Conservation (phyloP, 2,113 vertebrate genomes). For the Scalopus aquaticus region DNA sequence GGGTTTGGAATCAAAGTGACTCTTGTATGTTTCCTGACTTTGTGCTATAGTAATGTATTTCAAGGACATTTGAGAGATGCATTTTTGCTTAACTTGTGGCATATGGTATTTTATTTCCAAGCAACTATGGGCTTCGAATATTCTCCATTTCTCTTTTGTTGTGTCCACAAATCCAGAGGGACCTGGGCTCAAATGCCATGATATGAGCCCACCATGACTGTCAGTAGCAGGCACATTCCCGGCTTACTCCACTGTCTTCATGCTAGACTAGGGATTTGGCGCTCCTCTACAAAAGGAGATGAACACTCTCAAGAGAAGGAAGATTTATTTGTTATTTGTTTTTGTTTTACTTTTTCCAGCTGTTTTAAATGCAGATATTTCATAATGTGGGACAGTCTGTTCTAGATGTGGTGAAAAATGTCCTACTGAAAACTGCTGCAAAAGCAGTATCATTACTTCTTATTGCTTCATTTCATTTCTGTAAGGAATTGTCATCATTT, state of each 20-base stretch:
- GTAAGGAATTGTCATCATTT: neutral
- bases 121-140: neutral
- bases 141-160: neutral
- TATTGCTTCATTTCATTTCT: neutral
- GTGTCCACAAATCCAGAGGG: neutral
- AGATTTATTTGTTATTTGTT: neutral
- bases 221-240: neutral
- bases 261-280: neutral
- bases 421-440: neutral
- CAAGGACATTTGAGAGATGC: conserved; percentile 20
- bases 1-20: conserved; percentile 30
- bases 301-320: neutral
- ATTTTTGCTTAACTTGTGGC: conserved; percentile 47
- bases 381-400: neutral
- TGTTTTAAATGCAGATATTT: neutral
- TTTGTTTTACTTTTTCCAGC: neutral
- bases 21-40: conserved; percentile 17
- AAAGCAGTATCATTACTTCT: neutral
- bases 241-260: neutral
- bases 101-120: conserved; percentile 11
- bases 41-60: conserved; percentile 6
- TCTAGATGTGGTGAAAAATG: neutral
- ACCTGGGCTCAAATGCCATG: neutral
- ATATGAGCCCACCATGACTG: neutral
- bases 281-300: neutral